Conservation (phyloP, 2,113 vertebrate genomes). For the Symphodus melops region DNA sequence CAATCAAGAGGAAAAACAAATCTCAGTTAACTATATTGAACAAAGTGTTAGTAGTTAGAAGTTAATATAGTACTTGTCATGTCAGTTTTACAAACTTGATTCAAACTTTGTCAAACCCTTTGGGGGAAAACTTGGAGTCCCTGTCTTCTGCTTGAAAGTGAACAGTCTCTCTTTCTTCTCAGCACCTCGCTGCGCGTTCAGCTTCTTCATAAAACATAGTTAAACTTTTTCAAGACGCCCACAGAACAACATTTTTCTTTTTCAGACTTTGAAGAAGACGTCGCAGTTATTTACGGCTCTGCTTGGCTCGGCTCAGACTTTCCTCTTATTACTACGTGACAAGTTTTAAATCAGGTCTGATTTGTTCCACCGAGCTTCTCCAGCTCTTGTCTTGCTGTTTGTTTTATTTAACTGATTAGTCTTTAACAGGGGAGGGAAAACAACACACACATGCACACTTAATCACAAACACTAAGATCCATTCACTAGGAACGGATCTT, state of each 20-base stretch:
- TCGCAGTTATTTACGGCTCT: constrained; percentile 62
- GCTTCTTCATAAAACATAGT: constrained; percentile 35
- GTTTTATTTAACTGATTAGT: constrained; percentile 49
- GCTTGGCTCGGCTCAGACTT: constrained; percentile 18
- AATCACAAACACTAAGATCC: constrained; percentile 15
- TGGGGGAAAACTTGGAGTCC: constrained; percentile 33
- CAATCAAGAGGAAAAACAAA: not conserved
- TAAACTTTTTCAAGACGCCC: constrained; percentile 37
- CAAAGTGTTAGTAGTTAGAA: not conserved
- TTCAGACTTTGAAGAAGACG: constrained; percentile 54
- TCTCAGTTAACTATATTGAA: constrained; percentile 1
- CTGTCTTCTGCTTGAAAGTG: constrained; percentile 44
- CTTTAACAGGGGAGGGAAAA: constrained; percentile 22
- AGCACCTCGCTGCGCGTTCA: constrained; percentile 37
- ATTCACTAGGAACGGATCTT: too few species aligned
- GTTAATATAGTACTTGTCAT: too few species aligned
- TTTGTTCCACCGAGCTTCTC: constrained; percentile 28
- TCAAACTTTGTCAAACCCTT: constrained; percentile 42
- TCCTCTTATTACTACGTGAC: constrained; percentile 30
- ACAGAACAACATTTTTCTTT: constrained; percentile 38
- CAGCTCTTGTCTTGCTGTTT: not conserved
- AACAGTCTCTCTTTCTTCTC: constrained; percentile 42
- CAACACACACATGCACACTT: constrained; percentile 1
- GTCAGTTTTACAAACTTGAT: constrained; percentile 31
- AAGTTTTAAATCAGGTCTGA: constrained; percentile 47